Evolutionary conservation across 2,797 vertebrate genomes (phyloP).

Genomic region (Crotalus adamanteus): DNA sequence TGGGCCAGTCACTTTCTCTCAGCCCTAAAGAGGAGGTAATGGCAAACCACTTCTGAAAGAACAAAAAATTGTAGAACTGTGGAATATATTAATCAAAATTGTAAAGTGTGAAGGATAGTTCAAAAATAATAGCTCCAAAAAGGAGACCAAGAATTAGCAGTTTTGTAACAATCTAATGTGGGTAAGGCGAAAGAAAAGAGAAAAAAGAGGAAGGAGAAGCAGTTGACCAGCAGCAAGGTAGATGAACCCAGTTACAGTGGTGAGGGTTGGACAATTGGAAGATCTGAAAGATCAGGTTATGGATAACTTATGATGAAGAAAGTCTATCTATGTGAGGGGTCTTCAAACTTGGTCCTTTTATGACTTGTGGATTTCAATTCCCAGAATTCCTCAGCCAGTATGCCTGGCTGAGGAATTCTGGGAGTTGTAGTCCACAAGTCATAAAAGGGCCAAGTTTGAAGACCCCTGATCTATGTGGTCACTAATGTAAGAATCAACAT

Average conservation of each 20-base stretch:
- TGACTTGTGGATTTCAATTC: too few relatives aligned
- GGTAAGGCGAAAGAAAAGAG: background rate
- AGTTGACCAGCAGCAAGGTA: background rate
- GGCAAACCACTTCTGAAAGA: background rate
- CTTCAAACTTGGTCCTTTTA: too few relatives aligned
- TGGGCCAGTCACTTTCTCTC: background rate
- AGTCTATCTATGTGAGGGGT: background rate
- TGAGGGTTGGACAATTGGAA: background rate
- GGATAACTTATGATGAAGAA: background rate
- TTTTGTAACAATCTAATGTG: background rate
- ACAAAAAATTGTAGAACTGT: background rate
- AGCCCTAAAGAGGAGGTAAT: background rate
- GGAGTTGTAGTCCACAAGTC: too few relatives aligned
- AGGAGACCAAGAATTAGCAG: background rate
- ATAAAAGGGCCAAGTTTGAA: too few relatives aligned
- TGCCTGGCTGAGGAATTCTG: too few relatives aligned
- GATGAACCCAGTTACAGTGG: background rate
- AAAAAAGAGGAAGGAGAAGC: background rate
- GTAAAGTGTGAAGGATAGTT: background rate
- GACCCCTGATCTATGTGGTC: background rate
- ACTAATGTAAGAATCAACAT: background rate
- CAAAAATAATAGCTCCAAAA: background rate
- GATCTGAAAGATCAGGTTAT: background rate
- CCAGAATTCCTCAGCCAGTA: too few relatives aligned
- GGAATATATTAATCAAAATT: background rate